These are phyloP conservation scores for Siderastrea siderea DNA, from an alignment of 92 coral and sea anemone species.

Conservation along the genomic window DNA sequence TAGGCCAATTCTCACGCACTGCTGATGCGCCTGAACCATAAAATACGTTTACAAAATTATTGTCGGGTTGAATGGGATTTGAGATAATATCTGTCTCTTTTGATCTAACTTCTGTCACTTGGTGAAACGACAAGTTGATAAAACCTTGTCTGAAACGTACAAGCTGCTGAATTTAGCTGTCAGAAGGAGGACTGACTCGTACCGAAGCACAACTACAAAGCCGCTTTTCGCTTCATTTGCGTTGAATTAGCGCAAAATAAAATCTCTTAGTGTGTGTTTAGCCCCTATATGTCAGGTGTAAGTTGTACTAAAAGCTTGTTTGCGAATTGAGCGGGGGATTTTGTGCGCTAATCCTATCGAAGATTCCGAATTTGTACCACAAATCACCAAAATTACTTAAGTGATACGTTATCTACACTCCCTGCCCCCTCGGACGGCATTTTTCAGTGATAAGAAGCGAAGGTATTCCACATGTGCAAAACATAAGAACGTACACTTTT, in stretches of 20 bases:
- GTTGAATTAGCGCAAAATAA: slow-evolving; percentile 22
- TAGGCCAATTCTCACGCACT: slow-evolving; percentile 31
- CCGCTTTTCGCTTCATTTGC: slow-evolving; percentile 34
- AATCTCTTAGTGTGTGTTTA: slow-evolving; percentile 22
- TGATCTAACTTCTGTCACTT: slow-evolving; percentile 5
- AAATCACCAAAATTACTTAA: slow-evolving; percentile 40
- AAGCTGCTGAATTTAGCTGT: background rate
- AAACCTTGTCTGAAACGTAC: slow-evolving; percentile 4
- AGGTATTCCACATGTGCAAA: slow-evolving; percentile 45
- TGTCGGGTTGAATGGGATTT: background rate
- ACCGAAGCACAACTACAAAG: background rate
- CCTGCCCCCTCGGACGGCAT: slow-evolving; percentile 14
- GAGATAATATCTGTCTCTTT: slow-evolving; percentile 17
- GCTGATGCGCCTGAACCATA: background rate
- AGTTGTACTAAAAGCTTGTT: slow-evolving; percentile 4
- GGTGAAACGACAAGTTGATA: slow-evolving; percentile 6
- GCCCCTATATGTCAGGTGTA: slow-evolving; percentile 6
- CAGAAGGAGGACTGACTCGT: slow-evolving; percentile 9
- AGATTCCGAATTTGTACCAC: slow-evolving; percentile 37
- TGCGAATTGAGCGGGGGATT: slow-evolving; percentile 16
- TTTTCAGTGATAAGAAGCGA: slow-evolving; percentile 34
- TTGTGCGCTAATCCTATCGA: slow-evolving; percentile 23
- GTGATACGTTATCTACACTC: slow-evolving; percentile 29
- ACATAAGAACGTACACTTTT: slow-evolving; percentile 39
- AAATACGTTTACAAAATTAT: background rate